Evolutionary conservation across 2,113 vertebrate species (phyloP), one percentile per base, ranked within the genome.

Genomic region (Platichthys flesus): DNA sequence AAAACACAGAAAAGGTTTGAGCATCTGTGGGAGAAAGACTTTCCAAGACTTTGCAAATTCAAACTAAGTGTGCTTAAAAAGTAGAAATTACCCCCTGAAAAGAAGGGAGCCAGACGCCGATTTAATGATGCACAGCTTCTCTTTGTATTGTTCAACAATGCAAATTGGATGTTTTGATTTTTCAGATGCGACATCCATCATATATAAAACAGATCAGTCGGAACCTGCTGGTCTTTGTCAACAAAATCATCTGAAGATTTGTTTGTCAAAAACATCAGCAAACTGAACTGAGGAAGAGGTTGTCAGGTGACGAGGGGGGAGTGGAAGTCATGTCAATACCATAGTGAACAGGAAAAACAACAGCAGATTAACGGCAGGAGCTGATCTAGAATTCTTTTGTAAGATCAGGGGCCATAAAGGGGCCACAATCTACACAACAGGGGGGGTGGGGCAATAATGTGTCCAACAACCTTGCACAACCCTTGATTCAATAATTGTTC

Each of bases 141-240:
- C 23, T 78, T 68, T 71, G 37, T 63, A 7, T 12, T 42, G 20
- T 12, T 64, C 3, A 21, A 42, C 4, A 42, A 60, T 15, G 51
- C 5, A 60, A 8, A 56, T 35, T 45, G 18, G 16, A 51, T 71
- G 49, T 16, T 56, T 67, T 77, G 16, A 67, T 15, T 71, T 71
- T 64, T 66, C 20, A 74, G 20, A 42, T 60, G 66, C 3, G 55
- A 14, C 40, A 69, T n/a, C 23, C 26, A 5, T 21, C 28, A n/a
- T 18, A 24, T 64, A 68, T 47, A 57, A 62, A 67, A 37, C 31
- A 68, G 20, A 62, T n/a, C 26, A 20, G 62, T 24, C 35, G n/a
- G 9, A 70, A 71, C 42, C n/a, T 3, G 14, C 31, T 71, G 78
- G 63, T 67, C 58, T 61, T 79, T 76, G 58, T 60, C 62, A 66